Evolutionary conservation across 2,113 vertebrate genomes (phyloP).

Genomic region (Ophiodon elongatus): DNA sequence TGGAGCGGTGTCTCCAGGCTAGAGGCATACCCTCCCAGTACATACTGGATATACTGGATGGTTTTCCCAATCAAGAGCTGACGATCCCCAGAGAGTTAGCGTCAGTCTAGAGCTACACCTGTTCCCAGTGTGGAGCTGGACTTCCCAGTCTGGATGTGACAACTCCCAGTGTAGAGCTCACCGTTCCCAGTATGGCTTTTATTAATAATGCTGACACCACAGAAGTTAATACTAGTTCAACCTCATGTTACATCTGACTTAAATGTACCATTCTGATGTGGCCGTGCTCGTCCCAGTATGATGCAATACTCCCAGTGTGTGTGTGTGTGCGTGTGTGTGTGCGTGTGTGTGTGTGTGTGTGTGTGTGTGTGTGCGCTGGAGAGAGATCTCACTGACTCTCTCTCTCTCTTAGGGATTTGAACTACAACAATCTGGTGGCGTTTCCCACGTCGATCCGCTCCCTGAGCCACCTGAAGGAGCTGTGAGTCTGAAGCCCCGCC

Average conservation of each 20-base stretch:
- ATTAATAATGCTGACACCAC: too few relatives aligned
- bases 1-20: background rate
- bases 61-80: background rate
- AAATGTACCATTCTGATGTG: too few relatives aligned
- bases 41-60: too few relatives aligned
- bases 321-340: background rate
- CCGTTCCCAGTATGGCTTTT: background rate
- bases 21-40: too few relatives aligned
- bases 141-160: background rate
- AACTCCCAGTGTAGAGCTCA: background rate
- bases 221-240: too few relatives aligned
- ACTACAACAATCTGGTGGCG: conserved; percentile 79
- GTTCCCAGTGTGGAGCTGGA: background rate
- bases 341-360: too few relatives aligned
- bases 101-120: background rate
- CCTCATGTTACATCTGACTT: too few relatives aligned
- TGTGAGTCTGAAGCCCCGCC: conserved; percentile 89
- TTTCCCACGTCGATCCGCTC: conserved; percentile 88
- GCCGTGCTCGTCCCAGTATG: background rate
- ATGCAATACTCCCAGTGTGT: background rate
- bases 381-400: too few relatives aligned
- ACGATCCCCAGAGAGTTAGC: too few relatives aligned
- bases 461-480: conserved; percentile 91
- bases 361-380: too few relatives aligned
- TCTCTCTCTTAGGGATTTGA: conserved; percentile 73